phyloP scores from a whole-genome alignment of 53 echinoderm and acorn worm species.

The Astropecten irregularis region DNA sequence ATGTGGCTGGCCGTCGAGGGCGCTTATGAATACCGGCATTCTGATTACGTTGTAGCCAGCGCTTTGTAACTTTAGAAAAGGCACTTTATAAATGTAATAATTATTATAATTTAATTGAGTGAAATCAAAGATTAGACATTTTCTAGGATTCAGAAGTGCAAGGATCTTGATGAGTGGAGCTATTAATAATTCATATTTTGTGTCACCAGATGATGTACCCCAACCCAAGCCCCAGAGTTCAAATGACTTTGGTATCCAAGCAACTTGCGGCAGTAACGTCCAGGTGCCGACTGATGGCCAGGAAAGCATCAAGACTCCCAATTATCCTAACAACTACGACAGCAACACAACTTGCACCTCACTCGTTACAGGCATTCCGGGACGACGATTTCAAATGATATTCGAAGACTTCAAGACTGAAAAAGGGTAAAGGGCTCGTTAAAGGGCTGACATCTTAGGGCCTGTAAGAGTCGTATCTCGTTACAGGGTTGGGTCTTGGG shows the following conservation, averaged over 20 bases:
- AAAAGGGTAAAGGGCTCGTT: slow-evolving; percentile 10
- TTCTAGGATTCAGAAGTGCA: no score
- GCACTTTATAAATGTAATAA: no score
- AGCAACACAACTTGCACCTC: slow-evolving; percentile 48
- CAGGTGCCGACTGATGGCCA: slow-evolving; percentile 40
- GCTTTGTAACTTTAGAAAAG: no score
- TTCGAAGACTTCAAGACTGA: slow-evolving; percentile 58
- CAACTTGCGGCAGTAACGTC: slow-evolving; percentile 60
- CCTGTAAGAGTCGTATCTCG: no score
- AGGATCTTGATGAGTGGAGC: no score
- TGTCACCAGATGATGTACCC: slow-evolving; percentile 7
- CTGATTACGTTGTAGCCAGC: no score
- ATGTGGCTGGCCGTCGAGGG: no score
- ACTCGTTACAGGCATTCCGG: slow-evolving; percentile 38
- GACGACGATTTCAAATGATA: slow-evolving; percentile 58
- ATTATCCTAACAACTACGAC: slow-evolving; percentile 62
- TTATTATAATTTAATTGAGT: no score
- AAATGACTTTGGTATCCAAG: slow-evolving; percentile 12
- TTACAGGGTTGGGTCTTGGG: background rate
- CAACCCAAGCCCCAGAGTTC: slow-evolving; percentile 35
- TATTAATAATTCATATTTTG: no score
- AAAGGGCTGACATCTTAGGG: no score
- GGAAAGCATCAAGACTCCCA: slow-evolving; percentile 41
- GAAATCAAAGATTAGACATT: no score
- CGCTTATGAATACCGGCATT: no score